phyloP scores from a whole-genome alignment of 2,888 invertebrate genomes.

The Drosophila neonasuta region DNA sequence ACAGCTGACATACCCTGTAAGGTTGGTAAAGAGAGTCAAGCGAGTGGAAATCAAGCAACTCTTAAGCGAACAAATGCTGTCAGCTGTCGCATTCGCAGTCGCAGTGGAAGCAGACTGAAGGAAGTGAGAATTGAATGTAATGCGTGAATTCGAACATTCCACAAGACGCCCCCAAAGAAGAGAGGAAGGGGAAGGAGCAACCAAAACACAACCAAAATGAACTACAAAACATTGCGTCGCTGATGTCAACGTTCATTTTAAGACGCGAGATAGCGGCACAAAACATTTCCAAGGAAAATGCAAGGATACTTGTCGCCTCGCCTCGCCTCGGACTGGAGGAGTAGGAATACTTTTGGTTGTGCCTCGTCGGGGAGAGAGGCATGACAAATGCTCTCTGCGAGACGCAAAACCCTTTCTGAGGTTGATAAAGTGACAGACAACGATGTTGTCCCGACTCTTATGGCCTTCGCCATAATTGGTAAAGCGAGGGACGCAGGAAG shows the following conservation, averaged over 20 bases:
- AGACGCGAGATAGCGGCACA: constrained; percentile 39
- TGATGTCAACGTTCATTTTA: constrained; percentile 43
- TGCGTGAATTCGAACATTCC: constrained; percentile 47
- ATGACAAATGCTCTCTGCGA: constrained; percentile 56
- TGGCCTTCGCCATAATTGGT: constrained; percentile 38
- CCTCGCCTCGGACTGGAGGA: constrained; percentile 6
- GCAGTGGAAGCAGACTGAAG: constrained; percentile 9
- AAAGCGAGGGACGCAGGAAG: neutral
- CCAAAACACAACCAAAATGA: constrained; percentile 27
- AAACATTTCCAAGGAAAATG: constrained; percentile 31
- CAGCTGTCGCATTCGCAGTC: constrained; percentile 25
- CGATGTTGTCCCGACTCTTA: constrained; percentile 28
- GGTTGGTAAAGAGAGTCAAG: neutral
- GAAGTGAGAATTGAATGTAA: constrained; percentile 25
- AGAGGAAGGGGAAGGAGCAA: neutral
- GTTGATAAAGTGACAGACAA: constrained; percentile 70
- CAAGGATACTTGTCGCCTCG: constrained; percentile 14
- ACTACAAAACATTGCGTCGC: constrained; percentile 35
- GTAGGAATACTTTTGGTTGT: constrained; percentile 15
- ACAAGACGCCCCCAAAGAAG: neutral
- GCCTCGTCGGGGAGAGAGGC: constrained; percentile 8
- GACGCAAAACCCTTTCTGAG: constrained; percentile 65
- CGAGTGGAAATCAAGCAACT: neutral
- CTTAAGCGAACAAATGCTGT: constrained; percentile 1
- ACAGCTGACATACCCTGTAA: constrained; percentile 7